These are phyloP conservation scores for Dioctria linearis DNA, from an alignment of 2,888 invertebrate species.

Conservation along the genomic window DNA sequence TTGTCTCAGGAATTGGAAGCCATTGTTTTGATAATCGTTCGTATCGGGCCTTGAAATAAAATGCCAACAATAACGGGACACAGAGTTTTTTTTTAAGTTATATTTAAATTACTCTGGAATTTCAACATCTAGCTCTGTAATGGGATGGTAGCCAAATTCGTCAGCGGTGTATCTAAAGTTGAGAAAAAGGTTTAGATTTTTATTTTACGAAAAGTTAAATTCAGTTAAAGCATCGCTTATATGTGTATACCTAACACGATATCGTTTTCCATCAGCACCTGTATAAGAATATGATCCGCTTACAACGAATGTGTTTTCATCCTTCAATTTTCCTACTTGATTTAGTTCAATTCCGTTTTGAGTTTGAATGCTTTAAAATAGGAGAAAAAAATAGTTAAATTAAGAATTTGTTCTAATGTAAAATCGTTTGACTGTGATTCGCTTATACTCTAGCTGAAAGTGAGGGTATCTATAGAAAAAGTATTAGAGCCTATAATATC, in stretches of 20 bases:
- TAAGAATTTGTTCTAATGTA: background rate
- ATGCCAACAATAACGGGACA: background rate
- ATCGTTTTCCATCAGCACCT: conserved; percentile 70
- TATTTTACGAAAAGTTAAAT: background rate
- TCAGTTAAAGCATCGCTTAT: background rate
- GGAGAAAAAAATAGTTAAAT: conserved; percentile 47
- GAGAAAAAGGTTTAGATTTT: background rate
- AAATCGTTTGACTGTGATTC: background rate
- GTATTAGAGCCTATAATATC: too few species aligned
- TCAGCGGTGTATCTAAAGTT: conserved; percentile 68
- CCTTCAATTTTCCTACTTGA: conserved; percentile 70
- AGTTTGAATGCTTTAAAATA: conserved; percentile 66
- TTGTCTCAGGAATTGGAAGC: conserved; percentile 68
- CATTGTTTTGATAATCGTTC: conserved; percentile 59
- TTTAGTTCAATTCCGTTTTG: conserved; percentile 70
- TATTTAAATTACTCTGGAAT: conserved; percentile 64
- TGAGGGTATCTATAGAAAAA: too few species aligned
- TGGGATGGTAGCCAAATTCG: conserved; percentile 71
- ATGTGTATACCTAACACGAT: conserved; percentile 64
- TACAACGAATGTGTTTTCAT: conserved; percentile 70
- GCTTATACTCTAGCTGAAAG: too few species aligned
- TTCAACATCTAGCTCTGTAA: conserved; percentile 70
- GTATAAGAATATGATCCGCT: conserved; percentile 71
- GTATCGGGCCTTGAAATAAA: background rate
- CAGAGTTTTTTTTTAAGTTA: background rate